Conservation (phyloP, 2,797 vertebrate genomes). For the Lophotriccus pileatus region DNA sequence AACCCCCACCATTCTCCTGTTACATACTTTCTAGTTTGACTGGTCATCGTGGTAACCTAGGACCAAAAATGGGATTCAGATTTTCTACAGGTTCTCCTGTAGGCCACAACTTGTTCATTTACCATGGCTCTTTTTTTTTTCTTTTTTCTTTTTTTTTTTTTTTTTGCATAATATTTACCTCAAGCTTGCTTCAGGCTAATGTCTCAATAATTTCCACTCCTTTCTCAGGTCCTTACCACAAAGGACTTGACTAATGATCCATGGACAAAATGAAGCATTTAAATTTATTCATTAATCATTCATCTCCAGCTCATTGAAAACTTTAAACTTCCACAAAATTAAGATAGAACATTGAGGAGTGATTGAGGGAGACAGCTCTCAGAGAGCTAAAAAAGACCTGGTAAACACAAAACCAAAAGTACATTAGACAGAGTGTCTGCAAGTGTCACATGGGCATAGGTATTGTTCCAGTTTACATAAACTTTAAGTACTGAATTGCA, state of each 20-base stretch:
- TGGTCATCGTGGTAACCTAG: not conserved
- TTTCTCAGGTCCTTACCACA: conserved; percentile 99
- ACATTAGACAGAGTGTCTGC: conserved; percentile 68
- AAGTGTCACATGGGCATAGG: conserved; percentile 82
- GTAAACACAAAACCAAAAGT: conserved; percentile 86
- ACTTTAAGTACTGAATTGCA: conserved; percentile 81
- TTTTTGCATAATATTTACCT: conserved; percentile 99
- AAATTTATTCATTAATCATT: conserved; percentile 99
- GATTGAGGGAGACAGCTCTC: conserved; percentile 98
- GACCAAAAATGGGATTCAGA: not conserved
- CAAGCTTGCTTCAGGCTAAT: conserved; percentile 99
- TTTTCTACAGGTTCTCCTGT: conserved; percentile 79
- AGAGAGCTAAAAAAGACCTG: conserved; percentile 73
- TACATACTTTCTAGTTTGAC: not conserved
- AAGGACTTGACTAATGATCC: conserved; percentile 99
- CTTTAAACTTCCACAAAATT: conserved; percentile 99
- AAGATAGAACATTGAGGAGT: conserved; percentile 99
- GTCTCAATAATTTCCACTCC: conserved; percentile 99
- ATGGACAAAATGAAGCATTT: conserved; percentile 99
- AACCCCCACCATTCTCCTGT: not conserved
- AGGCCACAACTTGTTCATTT: conserved; percentile 81
- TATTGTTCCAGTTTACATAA: conserved; percentile 88
- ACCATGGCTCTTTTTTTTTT: conserved; percentile 61
- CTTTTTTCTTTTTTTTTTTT: conserved; percentile 63
- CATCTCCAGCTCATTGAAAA: conserved; percentile 99